Percentiles rank a stretch among this genome's conserved stretches.
These are phyloP conservation scores for Ceratina calcarata DNA, from an alignment of 1,140 invertebrate genomes.

Conservation along the genomic window DNA sequence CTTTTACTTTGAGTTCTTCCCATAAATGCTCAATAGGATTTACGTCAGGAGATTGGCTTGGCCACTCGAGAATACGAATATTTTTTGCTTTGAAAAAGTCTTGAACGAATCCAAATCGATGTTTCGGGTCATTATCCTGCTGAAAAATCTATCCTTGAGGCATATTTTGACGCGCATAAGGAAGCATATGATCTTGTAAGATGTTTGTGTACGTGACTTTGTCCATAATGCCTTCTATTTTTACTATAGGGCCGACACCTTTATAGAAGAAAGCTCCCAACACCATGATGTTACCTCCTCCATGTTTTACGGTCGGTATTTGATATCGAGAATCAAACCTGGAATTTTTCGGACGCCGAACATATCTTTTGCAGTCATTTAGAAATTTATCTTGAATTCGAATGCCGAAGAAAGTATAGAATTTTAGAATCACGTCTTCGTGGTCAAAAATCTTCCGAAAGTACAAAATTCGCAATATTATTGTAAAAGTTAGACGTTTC, in stretches of 20 bases:
- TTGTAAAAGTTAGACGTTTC: no score
- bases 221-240: no score
- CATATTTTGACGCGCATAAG: neutral
- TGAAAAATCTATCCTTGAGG: neutral
- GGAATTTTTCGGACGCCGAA: neutral
- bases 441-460: no score
- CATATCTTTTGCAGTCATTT: constrained; percentile 3
- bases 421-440: no score
- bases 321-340: constrained; percentile 11
- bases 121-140: constrained; percentile 23
- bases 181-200: neutral
- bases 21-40: neutral
- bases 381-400: no score
- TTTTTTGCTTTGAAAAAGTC: constrained; percentile 4
- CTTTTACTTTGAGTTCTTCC: no score
- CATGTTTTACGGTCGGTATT: constrained; percentile 16
- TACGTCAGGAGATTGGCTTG: neutral
- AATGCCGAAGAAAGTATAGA: no score
- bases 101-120: neutral
- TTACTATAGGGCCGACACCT: no score
- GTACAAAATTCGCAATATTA: no score
- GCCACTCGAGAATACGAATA: constrained; percentile 1
- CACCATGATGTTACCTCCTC: neutral
- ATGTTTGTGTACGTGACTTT: no score
- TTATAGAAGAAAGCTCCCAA: no score